phyloP scores from a whole-genome alignment of 2,797 vertebrate genomes.

The Falco peregrinus region DNA sequence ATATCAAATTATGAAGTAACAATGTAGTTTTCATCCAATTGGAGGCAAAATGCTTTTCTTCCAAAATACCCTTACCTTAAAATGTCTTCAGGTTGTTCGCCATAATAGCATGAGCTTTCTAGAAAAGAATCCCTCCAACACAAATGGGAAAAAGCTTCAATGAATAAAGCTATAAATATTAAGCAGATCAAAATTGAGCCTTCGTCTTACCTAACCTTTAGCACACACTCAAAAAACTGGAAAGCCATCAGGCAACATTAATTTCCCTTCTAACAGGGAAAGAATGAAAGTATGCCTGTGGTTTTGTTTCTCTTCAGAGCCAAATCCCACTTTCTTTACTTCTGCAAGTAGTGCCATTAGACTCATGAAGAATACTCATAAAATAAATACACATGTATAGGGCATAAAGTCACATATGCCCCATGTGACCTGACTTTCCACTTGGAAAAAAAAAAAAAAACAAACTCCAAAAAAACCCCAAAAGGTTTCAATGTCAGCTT shows the following conservation, averaged over 20 bases:
- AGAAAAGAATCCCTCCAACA: constrained; percentile 1
- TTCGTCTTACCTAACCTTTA: constrained; percentile 44
- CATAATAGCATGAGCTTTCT: not conserved
- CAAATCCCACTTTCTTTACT: not conserved
- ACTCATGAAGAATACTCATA: not conserved
- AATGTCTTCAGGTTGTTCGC: not conserved
- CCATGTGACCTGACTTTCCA: not conserved
- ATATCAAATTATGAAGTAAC: not conserved
- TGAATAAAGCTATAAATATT: constrained; percentile 53
- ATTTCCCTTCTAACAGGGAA: not conserved
- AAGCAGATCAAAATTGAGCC: constrained; percentile 50
- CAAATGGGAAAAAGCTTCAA: not conserved
- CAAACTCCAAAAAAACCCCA: not conserved
- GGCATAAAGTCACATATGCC: not conserved
- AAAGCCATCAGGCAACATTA: not conserved
- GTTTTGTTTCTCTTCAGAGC: not conserved
- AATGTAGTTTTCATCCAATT: not conserved
- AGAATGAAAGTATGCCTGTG: not conserved
- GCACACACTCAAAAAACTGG: not conserved
- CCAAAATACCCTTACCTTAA: not conserved
- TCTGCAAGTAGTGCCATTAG: not conserved
- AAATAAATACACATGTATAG: not conserved
- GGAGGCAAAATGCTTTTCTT: constrained; percentile 15
- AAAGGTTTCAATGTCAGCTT: not conserved
- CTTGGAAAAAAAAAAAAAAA: not conserved